phyloP scores from a whole-genome alignment of 1,140 invertebrate genomes.

The Pseudomyrmex sp. region DNA sequence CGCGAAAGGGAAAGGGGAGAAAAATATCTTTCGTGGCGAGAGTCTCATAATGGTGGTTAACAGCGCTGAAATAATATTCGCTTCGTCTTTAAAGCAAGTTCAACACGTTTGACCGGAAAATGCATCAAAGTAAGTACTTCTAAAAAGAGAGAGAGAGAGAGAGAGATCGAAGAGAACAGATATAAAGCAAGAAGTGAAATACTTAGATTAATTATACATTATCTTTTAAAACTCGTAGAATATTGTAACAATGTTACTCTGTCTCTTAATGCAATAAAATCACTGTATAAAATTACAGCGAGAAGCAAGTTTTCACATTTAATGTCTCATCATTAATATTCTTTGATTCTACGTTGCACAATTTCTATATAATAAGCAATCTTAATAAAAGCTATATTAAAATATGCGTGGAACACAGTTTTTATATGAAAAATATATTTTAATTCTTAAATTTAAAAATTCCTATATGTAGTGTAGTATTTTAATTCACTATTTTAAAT shows the following conservation, averaged over 20 bases:
- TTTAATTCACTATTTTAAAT: slow-evolving; percentile 29
- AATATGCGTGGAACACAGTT: not conserved
- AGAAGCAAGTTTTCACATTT: not conserved
- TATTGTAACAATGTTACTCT: not conserved
- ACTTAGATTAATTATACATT: slow-evolving; percentile 23
- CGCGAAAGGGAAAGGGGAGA: not conserved
- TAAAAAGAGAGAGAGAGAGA: not conserved
- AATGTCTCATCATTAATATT: not conserved
- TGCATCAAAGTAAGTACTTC: slow-evolving; percentile 18
- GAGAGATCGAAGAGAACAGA: too few species aligned
- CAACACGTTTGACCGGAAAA: slow-evolving; percentile 5
- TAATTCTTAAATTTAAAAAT: not conserved
- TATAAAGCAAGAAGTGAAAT: not conserved
- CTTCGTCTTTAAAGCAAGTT: slow-evolving; percentile 30
- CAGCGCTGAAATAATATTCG: slow-evolving; percentile 42
- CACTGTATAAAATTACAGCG: not conserved
- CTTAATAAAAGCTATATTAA: too few species aligned
- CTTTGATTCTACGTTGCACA: too few species aligned
- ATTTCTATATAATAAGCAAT: too few species aligned
- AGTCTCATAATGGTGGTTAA: slow-evolving; percentile 49
- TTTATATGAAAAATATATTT: not conserved
- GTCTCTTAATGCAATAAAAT: not conserved
- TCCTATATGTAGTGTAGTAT: not conserved
- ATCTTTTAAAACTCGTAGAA: not conserved
- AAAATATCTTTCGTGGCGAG: slow-evolving; percentile 5